These are phyloP conservation scores for Acridotheres tristis DNA, from an alignment of 2,797 vertebrate genomes.

Conservation along the genomic window DNA sequence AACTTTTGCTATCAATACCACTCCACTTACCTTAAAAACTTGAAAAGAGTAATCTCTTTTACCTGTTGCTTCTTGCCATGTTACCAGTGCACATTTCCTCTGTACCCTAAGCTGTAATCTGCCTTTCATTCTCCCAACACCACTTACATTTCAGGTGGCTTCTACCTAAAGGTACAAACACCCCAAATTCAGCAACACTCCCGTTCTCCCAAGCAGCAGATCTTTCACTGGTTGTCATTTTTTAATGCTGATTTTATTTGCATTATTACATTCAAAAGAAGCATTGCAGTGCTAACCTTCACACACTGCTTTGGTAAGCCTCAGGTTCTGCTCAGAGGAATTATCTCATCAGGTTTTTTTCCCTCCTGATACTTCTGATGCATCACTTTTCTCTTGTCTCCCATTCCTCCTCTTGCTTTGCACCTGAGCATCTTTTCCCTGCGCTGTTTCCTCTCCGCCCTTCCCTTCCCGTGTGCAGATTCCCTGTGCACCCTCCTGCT, in stretches of 20 bases:
- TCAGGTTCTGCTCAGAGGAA: background rate
- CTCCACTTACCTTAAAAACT: background rate
- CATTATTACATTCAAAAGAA: background rate
- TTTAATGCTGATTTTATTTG: background rate
- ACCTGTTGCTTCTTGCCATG: background rate
- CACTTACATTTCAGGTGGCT: background rate
- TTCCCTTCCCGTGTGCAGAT: background rate
- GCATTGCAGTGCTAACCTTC: background rate
- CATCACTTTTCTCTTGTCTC: background rate
- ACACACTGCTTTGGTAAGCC: background rate
- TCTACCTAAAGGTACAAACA: background rate
- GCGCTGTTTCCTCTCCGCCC: background rate
- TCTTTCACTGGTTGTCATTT: background rate
- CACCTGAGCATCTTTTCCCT: background rate
- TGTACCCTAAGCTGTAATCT: background rate
- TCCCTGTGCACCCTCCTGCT: background rate
- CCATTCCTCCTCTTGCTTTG: background rate
- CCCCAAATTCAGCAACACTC: background rate
- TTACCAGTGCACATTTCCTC: background rate
- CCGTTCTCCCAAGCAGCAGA: background rate
- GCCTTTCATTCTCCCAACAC: background rate
- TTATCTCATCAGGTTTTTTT: accelerated
- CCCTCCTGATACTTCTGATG: background rate
- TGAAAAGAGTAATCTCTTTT: background rate
- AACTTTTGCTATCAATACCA: background rate